Percentiles rank a stretch among this genome's conserved stretches.
phyloP scores from a whole-genome alignment of 1,140 invertebrate genomes.

The Melanaphis sacchari region DNA sequence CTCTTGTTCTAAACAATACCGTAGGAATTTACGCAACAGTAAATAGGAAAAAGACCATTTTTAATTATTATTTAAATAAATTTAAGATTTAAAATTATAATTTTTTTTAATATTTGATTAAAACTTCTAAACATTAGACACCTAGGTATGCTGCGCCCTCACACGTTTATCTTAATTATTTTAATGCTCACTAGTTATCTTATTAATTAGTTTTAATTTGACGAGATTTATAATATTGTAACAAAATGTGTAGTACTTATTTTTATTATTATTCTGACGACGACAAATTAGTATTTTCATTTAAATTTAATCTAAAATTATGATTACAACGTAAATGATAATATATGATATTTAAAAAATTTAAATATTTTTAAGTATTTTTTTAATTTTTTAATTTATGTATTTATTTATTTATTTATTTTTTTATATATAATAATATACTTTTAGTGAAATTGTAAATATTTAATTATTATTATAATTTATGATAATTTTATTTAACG shows the following conservation, averaged over 20 bases:
- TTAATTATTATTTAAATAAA: neutral
- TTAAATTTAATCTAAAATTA: neutral
- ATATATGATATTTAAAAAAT: neutral
- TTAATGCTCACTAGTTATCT: neutral
- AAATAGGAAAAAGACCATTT: neutral
- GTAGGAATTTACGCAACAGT: no score
- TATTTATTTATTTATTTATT: no score
- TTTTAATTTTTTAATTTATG: no score
- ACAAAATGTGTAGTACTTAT: no score
- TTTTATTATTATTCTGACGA: neutral
- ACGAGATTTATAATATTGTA: neutral
- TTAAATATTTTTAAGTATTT: no score
- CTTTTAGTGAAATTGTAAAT: neutral
- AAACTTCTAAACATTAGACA: neutral
- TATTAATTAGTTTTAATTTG: neutral
- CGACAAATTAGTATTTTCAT: neutral
- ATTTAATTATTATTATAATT: neutral
- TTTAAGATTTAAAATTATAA: no score
- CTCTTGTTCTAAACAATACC: neutral
- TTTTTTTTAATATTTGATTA: neutral
- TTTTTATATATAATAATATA: no score
- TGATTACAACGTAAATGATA: neutral
- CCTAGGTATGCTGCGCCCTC: accelerated
- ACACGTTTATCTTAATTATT: neutral
- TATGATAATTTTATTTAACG: neutral